Evolutionary conservation across 2,797 vertebrate genomes (phyloP).

Genomic region (Danio kyathit): DNA sequence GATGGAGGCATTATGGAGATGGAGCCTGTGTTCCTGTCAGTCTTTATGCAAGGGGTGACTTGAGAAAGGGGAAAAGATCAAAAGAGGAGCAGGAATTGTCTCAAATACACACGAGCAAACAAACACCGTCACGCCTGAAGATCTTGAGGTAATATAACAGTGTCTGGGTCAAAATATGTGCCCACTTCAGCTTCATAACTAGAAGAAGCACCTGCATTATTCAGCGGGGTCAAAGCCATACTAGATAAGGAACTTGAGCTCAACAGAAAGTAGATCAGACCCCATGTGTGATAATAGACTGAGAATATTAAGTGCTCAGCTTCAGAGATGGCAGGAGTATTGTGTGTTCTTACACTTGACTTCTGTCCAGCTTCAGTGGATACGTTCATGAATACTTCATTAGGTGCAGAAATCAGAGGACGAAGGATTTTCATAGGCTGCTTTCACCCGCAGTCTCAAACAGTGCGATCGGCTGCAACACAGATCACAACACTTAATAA

Average conservation of each 20-base stretch:
- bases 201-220: conserved; percentile 19
- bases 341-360: conserved; percentile 32
- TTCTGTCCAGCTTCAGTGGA: conserved; percentile 37
- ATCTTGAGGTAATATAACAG: not conserved
- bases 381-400: conserved; percentile 58
- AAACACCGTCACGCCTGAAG: not conserved
- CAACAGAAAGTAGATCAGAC: not conserved
- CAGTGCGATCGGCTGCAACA: conserved; percentile 7
- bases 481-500: conserved; percentile 10
- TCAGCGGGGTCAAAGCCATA: conserved; percentile 34
- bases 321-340: conserved; percentile 24
- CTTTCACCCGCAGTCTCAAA: conserved; percentile 15
- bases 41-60: conserved; percentile 19
- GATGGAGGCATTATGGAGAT: conserved; percentile 53
- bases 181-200: not conserved
- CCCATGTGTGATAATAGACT: conserved; percentile 28
- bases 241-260: conserved; percentile 19
- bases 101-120: conserved; percentile 29
- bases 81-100: conserved; percentile 33
- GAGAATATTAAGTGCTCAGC: conserved; percentile 30
- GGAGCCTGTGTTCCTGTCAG: conserved; percentile 25
- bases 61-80: not conserved
- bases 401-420: conserved; percentile 44
- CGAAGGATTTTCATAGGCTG: not conserved
- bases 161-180: conserved; percentile 18